Evolutionary conservation across 2,888 invertebrate genomes (phyloP).

Genomic region (Podabrus alpinus): DNA sequence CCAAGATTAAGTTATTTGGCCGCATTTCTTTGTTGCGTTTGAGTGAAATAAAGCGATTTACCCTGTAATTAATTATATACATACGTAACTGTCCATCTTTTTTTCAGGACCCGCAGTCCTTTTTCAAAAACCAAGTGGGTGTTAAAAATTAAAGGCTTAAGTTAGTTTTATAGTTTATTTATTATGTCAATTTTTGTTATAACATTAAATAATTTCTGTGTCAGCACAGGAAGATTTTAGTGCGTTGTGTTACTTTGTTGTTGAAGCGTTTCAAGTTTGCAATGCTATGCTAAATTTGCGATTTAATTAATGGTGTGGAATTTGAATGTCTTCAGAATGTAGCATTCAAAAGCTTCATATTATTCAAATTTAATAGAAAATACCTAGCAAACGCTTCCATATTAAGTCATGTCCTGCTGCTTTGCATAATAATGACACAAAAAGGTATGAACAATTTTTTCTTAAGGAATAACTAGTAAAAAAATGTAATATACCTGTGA

Average conservation of each 20-base stretch:
- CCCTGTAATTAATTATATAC: not conserved
- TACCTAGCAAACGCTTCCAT: constrained; percentile 20
- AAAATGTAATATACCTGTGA: constrained; percentile 60
- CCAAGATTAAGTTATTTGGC: not conserved
- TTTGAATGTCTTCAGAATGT: constrained; percentile 8
- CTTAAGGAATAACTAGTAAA: not conserved
- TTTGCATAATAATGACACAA: constrained; percentile 5
- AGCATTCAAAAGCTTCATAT: constrained; percentile 16
- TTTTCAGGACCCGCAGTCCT: not conserved
- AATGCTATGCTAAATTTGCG: not conserved
- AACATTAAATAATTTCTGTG: not conserved
- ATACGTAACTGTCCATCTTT: not conserved
- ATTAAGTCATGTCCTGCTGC: constrained; percentile 18
- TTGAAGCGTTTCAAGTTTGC: not conserved
- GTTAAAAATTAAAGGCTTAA: not conserved
- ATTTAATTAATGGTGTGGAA: not conserved
- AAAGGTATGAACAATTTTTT: not conserved
- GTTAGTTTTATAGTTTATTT: not conserved
- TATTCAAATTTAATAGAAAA: constrained; percentile 11
- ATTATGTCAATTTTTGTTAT: not conserved
- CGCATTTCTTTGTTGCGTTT: not conserved
- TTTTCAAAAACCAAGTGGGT: not conserved
- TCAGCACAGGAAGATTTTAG: not conserved
- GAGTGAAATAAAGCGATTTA: not conserved
- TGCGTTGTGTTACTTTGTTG: not conserved